phyloP scores from a whole-genome alignment of 37 sponge, comb jelly and placozoan genomes.

The Agelas oroides region DNA sequence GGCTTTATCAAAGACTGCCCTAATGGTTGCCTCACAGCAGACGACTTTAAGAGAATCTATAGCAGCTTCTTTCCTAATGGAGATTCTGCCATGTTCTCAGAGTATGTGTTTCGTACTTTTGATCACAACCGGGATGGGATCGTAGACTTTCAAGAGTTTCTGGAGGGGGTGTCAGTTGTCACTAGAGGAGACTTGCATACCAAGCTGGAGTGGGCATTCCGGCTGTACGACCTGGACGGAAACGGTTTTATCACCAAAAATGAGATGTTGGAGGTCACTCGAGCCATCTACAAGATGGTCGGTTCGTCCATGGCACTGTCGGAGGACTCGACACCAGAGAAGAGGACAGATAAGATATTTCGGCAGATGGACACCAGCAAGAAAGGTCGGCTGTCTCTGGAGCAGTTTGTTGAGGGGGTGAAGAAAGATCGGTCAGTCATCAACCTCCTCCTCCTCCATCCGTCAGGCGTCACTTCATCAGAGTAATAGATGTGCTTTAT shows the following conservation, averaged over 20 bases:
- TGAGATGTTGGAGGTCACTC: constrained; percentile 92
- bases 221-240: constrained; percentile 94
- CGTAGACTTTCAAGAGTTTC: constrained; percentile 89
- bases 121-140: constrained; percentile 81
- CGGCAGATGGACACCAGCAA: constrained; percentile 90
- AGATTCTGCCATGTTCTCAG: constrained; percentile 93
- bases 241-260: constrained; percentile 88
- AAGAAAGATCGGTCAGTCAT: constrained; percentile 88
- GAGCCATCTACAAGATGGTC: constrained; percentile 94
- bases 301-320: constrained; percentile 61
- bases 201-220: constrained; percentile 92
- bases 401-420: constrained; percentile 92
- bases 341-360: constrained; percentile 90
- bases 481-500: too few relatives aligned
- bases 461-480: background rate
- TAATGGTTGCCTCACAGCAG: constrained; percentile 80
- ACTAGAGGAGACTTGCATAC: constrained; percentile 80
- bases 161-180: constrained; percentile 84
- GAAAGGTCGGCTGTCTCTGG: constrained; percentile 84
- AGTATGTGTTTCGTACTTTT: constrained; percentile 92
- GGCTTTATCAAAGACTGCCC: constrained; percentile 92
- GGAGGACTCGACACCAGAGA: constrained; percentile 90
- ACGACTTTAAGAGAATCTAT: constrained; percentile 88
- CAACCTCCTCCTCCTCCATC: constrained; percentile 78
- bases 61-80: constrained; percentile 90